Evolutionary conservation across 2,888 invertebrate genomes (phyloP).

Genomic region (Amphimallon solstitiale): DNA sequence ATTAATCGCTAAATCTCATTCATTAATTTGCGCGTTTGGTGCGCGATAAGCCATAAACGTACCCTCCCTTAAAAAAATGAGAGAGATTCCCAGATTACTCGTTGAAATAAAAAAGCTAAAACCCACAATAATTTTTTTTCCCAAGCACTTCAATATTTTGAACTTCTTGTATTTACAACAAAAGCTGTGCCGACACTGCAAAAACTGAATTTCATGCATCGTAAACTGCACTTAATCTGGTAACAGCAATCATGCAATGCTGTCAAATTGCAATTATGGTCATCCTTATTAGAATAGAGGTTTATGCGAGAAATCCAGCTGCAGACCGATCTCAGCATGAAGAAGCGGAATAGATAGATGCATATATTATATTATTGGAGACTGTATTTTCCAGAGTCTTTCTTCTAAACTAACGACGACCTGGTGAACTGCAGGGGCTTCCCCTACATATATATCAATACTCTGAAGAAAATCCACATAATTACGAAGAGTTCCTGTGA

Average conservation of each 20-base stretch:
- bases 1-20: constrained; percentile 42
- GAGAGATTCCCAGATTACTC: too few relatives aligned
- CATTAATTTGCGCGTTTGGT: constrained; percentile 43
- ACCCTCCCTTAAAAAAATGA: constrained; percentile 40
- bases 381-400: constrained; percentile 47
- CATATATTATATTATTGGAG: too few relatives aligned
- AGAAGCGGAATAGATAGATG: constrained; percentile 42
- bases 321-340: constrained; percentile 41
- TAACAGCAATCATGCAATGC: constrained; percentile 44
- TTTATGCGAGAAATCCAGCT: constrained; percentile 21
- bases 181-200: constrained; percentile 42
- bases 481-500: constrained; percentile 49
- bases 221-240: constrained; percentile 45
- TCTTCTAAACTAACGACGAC: constrained; percentile 47
- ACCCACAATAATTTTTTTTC: constrained; percentile 38
- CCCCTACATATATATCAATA: too few relatives aligned
- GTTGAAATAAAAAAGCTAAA: constrained; percentile 40
- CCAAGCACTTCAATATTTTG: constrained; percentile 41
- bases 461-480: too few relatives aligned
- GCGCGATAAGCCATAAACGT: constrained; percentile 45
- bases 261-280: too few relatives aligned
- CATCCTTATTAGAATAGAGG: constrained; percentile 41
- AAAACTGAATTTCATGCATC: constrained; percentile 43
- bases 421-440: constrained; percentile 48
- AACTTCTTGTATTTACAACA: constrained; percentile 40